These are phyloP conservation scores for Charina bottae DNA, from an alignment of 2,113 vertebrate species.

Conservation along the genomic window DNA sequence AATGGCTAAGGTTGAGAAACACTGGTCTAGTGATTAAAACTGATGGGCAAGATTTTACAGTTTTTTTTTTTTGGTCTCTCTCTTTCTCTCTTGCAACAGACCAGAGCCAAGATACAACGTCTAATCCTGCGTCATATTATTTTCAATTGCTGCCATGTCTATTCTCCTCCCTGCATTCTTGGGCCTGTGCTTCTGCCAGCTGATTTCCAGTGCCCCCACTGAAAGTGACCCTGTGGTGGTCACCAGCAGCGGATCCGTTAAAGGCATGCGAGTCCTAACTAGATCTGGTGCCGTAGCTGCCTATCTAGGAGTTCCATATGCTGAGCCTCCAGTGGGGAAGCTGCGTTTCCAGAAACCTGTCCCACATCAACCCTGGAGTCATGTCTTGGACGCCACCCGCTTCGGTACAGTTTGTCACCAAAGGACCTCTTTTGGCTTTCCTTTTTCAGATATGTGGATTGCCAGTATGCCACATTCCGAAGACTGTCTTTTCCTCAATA, in stretches of 20 bases:
- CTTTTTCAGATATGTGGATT: slow-evolving; percentile 74
- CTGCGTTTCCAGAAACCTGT: slow-evolving; percentile 49
- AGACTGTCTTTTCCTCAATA: slow-evolving; percentile 76
- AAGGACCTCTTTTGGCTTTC: slow-evolving; percentile 49
- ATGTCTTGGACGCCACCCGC: slow-evolving; percentile 29
- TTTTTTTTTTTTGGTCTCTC: background rate
- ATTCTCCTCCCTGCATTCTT: background rate
- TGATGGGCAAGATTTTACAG: background rate
- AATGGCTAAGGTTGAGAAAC: too few relatives aligned
- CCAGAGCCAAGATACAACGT: background rate
- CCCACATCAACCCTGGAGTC: slow-evolving; percentile 45
- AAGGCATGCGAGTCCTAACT: slow-evolving; percentile 63
- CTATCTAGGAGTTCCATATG: slow-evolving; percentile 55
- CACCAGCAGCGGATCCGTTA: slow-evolving; percentile 69
- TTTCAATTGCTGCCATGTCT: background rate
- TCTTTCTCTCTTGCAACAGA: background rate
- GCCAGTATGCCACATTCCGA: slow-evolving; percentile 75
- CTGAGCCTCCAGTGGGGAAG: slow-evolving; percentile 39
- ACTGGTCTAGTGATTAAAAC: background rate
- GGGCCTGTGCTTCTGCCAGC: background rate
- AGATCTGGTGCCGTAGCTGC: slow-evolving; percentile 31
- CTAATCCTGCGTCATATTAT: too few relatives aligned
- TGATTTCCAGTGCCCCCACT: background rate
- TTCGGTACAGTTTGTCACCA: slow-evolving; percentile 39
- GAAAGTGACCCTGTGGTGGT: slow-evolving; percentile 60